Percentiles rank a stretch among this genome's conserved stretches.
Evolutionary conservation across 2,113 vertebrate species (phyloP).

Genomic region (Lamprotornis superbus): DNA sequence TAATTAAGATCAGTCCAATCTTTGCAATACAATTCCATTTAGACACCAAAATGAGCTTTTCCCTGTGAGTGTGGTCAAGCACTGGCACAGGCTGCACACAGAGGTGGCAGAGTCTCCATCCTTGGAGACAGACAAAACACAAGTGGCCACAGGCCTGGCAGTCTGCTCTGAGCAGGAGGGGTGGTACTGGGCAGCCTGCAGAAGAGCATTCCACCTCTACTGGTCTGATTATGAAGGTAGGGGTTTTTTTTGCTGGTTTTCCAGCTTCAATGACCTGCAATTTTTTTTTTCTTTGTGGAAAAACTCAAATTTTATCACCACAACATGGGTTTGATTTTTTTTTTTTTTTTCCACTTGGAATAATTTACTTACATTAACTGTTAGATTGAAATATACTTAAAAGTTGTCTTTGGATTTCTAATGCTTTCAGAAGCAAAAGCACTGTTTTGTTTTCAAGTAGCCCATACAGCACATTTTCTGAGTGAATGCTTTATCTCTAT

Average conservation of each 20-base stretch:
- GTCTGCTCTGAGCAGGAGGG: background rate
- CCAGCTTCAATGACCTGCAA: background rate
- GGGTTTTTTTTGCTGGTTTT: background rate
- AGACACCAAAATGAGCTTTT: background rate
- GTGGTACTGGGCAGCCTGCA: background rate
- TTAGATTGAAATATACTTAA: background rate
- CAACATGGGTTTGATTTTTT: background rate
- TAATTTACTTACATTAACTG: background rate
- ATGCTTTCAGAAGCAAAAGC: background rate
- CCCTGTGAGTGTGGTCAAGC: background rate
- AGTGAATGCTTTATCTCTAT: background rate
- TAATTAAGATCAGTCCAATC: background rate
- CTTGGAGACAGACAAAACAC: background rate
- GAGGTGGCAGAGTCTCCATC: background rate
- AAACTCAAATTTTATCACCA: background rate
- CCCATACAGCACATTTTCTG: background rate
- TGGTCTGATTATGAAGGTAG: background rate
- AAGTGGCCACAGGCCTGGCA: background rate
- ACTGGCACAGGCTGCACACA: background rate
- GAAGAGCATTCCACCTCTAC: background rate
- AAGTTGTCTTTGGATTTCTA: background rate
- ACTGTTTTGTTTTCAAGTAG: background rate
- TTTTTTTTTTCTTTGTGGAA: background rate
- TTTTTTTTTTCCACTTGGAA: background rate
- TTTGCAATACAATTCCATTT: background rate